Evolutionary conservation across 2,113 vertebrate genomes (phyloP).

Genomic region (Grammomys dolichurus): DNA sequence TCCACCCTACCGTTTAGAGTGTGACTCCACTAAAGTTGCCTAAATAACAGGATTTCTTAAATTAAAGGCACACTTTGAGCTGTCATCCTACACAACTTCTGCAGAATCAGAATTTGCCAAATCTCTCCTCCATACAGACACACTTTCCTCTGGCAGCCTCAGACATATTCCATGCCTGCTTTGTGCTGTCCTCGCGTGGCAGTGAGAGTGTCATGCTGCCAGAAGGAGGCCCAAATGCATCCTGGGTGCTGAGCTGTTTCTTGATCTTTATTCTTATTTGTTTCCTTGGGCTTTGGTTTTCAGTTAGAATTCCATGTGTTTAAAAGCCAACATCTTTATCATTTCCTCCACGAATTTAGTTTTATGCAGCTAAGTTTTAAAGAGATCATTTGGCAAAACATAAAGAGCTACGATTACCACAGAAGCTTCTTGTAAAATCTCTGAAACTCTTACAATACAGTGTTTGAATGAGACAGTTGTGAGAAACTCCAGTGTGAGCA

Average conservation of each 20-base stretch:
- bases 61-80: constrained; percentile 10
- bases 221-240: background rate
- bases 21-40: background rate
- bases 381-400: constrained; percentile 8
- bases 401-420: background rate
- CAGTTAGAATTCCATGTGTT: background rate
- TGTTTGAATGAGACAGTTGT: background rate
- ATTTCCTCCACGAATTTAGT: background rate
- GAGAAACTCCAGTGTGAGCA: background rate
- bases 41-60: constrained; percentile 22
- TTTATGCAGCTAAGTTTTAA: constrained; percentile 38
- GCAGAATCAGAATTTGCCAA: background rate
- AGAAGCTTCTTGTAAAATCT: background rate
- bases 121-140: background rate
- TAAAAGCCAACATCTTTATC: background rate
- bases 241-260: background rate
- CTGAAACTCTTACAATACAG: background rate
- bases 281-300: background rate
- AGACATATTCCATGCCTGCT: background rate
- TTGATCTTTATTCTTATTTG: background rate
- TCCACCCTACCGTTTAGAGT: background rate
- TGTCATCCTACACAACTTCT: background rate
- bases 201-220: background rate
- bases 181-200: background rate
- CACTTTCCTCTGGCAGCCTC: background rate